These are phyloP conservation scores for Xyrichtys novacula DNA, from an alignment of 2,797 vertebrate species.

Conservation along the genomic window DNA sequence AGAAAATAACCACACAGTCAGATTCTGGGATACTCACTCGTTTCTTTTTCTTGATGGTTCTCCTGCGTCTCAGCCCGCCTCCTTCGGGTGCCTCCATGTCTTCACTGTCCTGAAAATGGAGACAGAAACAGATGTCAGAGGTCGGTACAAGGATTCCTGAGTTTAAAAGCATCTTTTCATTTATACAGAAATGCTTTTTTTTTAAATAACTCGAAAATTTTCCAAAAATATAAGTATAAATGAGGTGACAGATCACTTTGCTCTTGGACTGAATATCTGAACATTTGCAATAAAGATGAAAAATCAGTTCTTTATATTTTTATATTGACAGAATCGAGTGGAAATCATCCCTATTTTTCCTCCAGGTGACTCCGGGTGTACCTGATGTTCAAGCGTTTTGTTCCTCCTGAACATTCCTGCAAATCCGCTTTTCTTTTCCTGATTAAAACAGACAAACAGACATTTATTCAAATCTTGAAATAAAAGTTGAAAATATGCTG, in stretches of 20 bases:
- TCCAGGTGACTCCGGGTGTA: too few species aligned
- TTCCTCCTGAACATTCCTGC: constrained; percentile 62
- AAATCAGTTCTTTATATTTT: too few species aligned
- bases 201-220: too few species aligned
- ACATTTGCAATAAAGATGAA: too few species aligned
- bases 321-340: too few species aligned
- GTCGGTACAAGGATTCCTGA: background rate
- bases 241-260: too few species aligned
- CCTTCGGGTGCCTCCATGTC: constrained; percentile 34
- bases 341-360: too few species aligned
- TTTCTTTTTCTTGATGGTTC: constrained; percentile 73
- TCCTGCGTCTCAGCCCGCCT: constrained; percentile 58
- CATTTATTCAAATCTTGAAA: background rate
- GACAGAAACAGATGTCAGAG: background rate
- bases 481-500: fast-evolving
- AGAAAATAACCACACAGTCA: background rate
- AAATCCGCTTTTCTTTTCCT: constrained; percentile 69
- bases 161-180: background rate
- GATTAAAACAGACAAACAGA: background rate
- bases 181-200: too few species aligned
- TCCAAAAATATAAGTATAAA: too few species aligned
- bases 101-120: constrained; percentile 55
- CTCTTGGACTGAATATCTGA: too few species aligned
- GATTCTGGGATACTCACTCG: constrained; percentile 57
- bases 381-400: constrained; percentile 68